Base-by-base conservation (phyloP, 2,113 vertebrate genomes). In the Aix galericulata region DNA sequence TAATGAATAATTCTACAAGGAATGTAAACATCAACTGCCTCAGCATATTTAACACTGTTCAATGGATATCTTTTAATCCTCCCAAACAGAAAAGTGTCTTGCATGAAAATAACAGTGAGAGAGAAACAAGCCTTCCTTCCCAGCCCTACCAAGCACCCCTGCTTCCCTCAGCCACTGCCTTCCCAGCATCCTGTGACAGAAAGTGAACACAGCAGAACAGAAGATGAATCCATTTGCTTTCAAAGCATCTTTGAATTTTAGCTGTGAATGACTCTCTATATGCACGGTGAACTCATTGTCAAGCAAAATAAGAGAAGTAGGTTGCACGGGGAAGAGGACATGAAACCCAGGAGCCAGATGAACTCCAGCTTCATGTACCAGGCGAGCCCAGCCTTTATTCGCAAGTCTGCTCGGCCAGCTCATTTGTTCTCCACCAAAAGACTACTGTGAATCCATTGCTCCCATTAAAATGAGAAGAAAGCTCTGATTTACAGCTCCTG, bases 1-100 rank as follows among this genome's bases (percentile, higher is more conserved):
- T 84, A 93, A 95, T 68, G 66, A 92, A 59, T 89, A 78, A 92
- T 95, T 95, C 78, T 60, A 59, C 16, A 58, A 38, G 80, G 60
- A 62, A 25, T 77, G 69, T 53, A 77, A 95, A 79, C 68, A 88
- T 89, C 86, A 73, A 95, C 46, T 86, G 75, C 82, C 66, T 91
- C 50, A 53, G 79, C 55, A 58, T 21, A 78, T 64, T 89, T 85
- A 84, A 90, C 77, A 75, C 94, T 92, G 91, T 95, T 87, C 88
- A 83, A 93, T 85, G 74, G 80, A 59, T 80, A 72, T 60, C 52
- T 90, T 72, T 34, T 83, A 75, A 66, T 66, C 63, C 52, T 88
- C 68, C 66, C 55, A 34, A 77, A 62, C 25, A 79, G 58, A 59
- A 67, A 91, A 1, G 75, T 73, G 74, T 36, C 68, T 59, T 80